These are phyloP conservation scores for Thalpophila matura DNA, from an alignment of 2,888 invertebrate species.

Conservation along the genomic window DNA sequence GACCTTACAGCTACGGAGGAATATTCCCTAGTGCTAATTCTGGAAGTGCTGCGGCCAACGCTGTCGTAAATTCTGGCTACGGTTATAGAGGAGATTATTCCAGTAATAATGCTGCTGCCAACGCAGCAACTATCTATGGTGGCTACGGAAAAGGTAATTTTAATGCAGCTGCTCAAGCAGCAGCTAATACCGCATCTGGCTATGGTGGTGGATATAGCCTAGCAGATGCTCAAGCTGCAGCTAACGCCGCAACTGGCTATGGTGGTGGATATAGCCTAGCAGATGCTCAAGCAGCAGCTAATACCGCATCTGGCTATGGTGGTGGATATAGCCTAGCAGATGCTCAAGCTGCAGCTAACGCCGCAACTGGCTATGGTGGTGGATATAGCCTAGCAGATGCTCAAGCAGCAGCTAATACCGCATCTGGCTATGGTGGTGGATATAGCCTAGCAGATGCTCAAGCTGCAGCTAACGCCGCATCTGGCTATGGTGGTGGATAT, in stretches of 20 bases:
- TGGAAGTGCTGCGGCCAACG: slow-evolving; percentile 35
- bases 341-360: slow-evolving; percentile 25
- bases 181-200: slow-evolving; percentile 9
- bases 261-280: slow-evolving; percentile 42
- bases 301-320: slow-evolving; percentile 3
- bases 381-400: slow-evolving; percentile 39
- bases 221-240: slow-evolving; percentile 22
- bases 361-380: slow-evolving; percentile 14
- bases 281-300: slow-evolving; percentile 24
- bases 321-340: slow-evolving; percentile 24
- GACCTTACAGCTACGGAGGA: slow-evolving; percentile 28
- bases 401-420: slow-evolving; percentile 9
- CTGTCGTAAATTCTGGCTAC: slow-evolving; percentile 24
- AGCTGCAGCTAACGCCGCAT: slow-evolving; percentile 39
- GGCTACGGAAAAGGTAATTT: slow-evolving; percentile 18
- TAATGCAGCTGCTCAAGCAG: slow-evolving; percentile 32
- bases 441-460: neutral
- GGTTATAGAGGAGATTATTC: slow-evolving; percentile 29
- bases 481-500: slow-evolving; percentile 38
- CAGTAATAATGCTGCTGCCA: slow-evolving; percentile 28
- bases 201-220: slow-evolving; percentile 19
- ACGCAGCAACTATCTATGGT: slow-evolving; percentile 12
- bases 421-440: neutral
- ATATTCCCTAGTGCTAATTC: slow-evolving; percentile 19
- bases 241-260: slow-evolving; percentile 20